A percentile compares a stretch with the other conserved stretches of the same genome.
Evolutionary conservation across 2,888 invertebrate genomes (phyloP).

Genomic region (Dicyrtoma fusca): DNA sequence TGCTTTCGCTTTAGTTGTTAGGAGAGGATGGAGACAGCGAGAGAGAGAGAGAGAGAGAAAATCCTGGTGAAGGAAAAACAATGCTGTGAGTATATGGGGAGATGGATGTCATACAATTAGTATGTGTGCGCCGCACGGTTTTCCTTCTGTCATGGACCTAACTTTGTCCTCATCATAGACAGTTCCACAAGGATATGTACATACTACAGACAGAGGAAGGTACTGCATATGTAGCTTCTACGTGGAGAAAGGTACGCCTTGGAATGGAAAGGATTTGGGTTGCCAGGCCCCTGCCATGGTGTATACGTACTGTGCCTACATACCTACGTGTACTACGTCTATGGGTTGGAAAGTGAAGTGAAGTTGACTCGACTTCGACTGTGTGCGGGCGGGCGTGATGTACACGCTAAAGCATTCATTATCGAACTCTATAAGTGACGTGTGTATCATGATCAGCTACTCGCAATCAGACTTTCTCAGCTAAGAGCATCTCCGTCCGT

Average conservation of each 20-base stretch:
- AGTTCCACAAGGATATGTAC: no score
- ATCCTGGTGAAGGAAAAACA: slow-evolving; percentile 14
- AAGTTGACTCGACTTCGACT: slow-evolving; percentile 1
- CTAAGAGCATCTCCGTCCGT: neutral
- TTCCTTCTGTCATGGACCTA: neutral
- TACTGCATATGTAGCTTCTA: no score
- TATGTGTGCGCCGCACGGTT: slow-evolving; percentile 2
- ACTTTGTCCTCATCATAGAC: no score
- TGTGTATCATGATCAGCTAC: neutral
- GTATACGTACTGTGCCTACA: no score
- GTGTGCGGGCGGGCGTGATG: slow-evolving; percentile 22
- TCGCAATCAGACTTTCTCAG: no score
- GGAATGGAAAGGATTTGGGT: no score
- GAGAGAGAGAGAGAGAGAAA: neutral
- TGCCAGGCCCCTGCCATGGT: no score
- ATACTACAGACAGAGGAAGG: no score
- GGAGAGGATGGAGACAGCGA: no score
- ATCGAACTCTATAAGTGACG: slow-evolving; percentile 13
- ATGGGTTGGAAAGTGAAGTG: no score
- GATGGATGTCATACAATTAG: slow-evolving; percentile 11
- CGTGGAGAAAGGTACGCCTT: no score
- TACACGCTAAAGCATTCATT: slow-evolving; percentile 16
- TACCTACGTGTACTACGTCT: no score
- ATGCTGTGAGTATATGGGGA: neutral
- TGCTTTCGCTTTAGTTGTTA: neutral